Conservation (phyloP, 2,888 invertebrate species). For the Caenorhabditis parvicauda region DNA sequence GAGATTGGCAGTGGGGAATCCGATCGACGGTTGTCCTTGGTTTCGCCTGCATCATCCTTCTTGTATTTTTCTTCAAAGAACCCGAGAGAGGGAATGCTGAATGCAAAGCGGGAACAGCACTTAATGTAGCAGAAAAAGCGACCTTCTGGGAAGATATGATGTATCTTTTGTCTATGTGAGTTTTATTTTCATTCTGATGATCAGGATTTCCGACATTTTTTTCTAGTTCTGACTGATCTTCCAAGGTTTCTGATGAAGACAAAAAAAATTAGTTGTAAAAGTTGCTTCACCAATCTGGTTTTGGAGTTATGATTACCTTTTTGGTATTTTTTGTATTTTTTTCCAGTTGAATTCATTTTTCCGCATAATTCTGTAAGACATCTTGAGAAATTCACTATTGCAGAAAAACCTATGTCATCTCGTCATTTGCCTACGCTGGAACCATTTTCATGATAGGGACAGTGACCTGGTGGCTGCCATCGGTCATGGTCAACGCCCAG, state of each 20-base stretch:
- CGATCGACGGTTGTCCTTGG: slow-evolving; percentile 79
- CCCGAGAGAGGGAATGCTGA: slow-evolving; percentile 49
- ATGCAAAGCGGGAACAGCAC: slow-evolving; percentile 7
- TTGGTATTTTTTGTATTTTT: no score
- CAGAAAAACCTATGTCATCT: slow-evolving; percentile 83
- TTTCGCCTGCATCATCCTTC: slow-evolving; percentile 34
- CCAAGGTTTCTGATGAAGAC: no score
- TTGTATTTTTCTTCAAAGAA: slow-evolving; percentile 47
- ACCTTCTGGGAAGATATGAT: slow-evolving; percentile 35
- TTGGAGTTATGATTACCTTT: no score
- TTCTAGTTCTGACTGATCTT: no score
- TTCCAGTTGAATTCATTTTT: no score
- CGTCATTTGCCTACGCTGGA: slow-evolving; percentile 90
- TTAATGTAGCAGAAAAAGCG: slow-evolving; percentile 33
- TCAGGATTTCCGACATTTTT: no score
- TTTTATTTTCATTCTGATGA: no score
- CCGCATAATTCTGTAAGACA: no score
- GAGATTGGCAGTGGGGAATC: slow-evolving; percentile 87
- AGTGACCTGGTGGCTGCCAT: slow-evolving; percentile 74
- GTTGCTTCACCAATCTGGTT: no score
- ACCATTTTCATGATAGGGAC: slow-evolving; percentile 98
- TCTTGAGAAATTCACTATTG: slow-evolving; percentile 11
- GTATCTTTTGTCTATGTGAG: slow-evolving; percentile 13
- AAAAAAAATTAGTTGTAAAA: no score
- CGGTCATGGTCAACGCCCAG: no score